These are phyloP conservation scores for Liodrosophila aerea DNA, from an alignment of 2,888 invertebrate species.

Conservation along the genomic window DNA sequence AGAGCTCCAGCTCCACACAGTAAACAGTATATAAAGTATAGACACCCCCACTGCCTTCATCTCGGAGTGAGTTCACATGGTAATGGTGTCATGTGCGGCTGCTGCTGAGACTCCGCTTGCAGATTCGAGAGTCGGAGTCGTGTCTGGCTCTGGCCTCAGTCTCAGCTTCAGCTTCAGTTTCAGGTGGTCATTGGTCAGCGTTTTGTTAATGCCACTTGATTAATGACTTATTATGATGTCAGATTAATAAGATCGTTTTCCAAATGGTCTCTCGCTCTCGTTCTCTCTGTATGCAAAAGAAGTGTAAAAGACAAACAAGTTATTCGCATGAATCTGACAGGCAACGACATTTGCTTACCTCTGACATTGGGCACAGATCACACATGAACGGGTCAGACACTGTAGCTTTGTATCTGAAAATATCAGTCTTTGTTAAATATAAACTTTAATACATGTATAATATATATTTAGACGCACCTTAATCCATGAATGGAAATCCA, in stretches of 20 bases:
- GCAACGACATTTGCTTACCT: slow-evolving; percentile 48
- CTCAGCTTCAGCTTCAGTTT: slow-evolving; percentile 46
- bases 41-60: slow-evolving; percentile 3
- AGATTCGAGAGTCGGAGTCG: slow-evolving; percentile 58
- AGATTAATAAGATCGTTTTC: slow-evolving; percentile 81
- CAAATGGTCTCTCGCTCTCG: slow-evolving; percentile 43
- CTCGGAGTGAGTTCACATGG: slow-evolving; percentile 9
- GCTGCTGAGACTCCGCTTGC: slow-evolving; percentile 48
- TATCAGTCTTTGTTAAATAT: too few species aligned
- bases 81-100: slow-evolving; percentile 46
- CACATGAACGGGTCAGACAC: neutral
- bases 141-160: slow-evolving; percentile 51
- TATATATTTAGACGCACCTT: too few species aligned
- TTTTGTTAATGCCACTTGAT: slow-evolving; percentile 78
- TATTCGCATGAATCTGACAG: slow-evolving; percentile 44
- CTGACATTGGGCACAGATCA: slow-evolving; percentile 34
- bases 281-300: slow-evolving; percentile 40
- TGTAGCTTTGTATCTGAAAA: too few species aligned
- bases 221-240: slow-evolving; percentile 82
- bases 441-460: too few species aligned
- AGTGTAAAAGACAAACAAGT: slow-evolving; percentile 39
- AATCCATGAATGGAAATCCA: neutral
- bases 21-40: too few species aligned
- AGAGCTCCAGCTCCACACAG: slow-evolving; percentile 4
- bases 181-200: slow-evolving; percentile 61